Conservation (phyloP, 2,113 vertebrate species). For the human region GRCh38 chr3:95103001-95103500, state of each 20-base stretch:
- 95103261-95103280: background rate
- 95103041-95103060: background rate
- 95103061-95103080: background rate
- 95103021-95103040: background rate
- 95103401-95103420: conserved; percentile 48
- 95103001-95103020: background rate
- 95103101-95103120: background rate
- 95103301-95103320: background rate
- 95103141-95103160: background rate
- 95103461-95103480: conserved; percentile 50
- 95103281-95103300: background rate
- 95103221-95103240: background rate
- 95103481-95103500: conserved; percentile 62
- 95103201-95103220: background rate
- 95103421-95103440: conserved; percentile 53
- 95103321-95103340: background rate
- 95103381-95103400: background rate
- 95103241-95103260: background rate
- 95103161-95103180: background rate
- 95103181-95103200: background rate
- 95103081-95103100: background rate
- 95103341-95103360: background rate
- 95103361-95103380: background rate
- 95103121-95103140: background rate
- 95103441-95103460: conserved; percentile 52